A percentile compares a stretch with the other conserved stretches of the same genome.
Evolutionary conservation across 2,113 vertebrate genomes (phyloP).

Genomic region (Amia ocellicauda): DNA sequence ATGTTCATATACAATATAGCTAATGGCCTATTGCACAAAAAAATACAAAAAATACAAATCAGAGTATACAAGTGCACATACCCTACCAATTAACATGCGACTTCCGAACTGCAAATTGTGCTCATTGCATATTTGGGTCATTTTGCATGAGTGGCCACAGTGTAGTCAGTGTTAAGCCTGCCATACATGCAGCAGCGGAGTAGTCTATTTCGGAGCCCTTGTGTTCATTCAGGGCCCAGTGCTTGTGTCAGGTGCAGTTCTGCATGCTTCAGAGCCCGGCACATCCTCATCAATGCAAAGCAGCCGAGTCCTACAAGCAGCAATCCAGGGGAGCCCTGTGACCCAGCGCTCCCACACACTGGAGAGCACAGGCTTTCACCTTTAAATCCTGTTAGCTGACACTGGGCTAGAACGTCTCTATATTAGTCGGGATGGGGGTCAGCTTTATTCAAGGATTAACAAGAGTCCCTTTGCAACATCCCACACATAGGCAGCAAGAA

Average conservation of each 20-base stretch:
- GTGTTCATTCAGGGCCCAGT: constrained; percentile 55
- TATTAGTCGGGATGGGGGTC: constrained; percentile 43
- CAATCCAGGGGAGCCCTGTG: constrained; percentile 58
- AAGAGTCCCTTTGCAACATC: constrained; percentile 45
- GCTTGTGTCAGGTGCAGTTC: constrained; percentile 69
- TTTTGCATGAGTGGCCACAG: constrained; percentile 71
- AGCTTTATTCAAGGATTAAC: constrained; percentile 50
- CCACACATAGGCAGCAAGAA: constrained; percentile 48
- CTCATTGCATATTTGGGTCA: constrained; percentile 69
- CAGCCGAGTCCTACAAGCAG: constrained; percentile 69
- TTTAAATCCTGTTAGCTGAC: constrained; percentile 66
- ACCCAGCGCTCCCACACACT: constrained; percentile 67
- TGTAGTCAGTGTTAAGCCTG: constrained; percentile 43
- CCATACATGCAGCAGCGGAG: constrained; percentile 21
- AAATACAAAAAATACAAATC: too few relatives aligned
- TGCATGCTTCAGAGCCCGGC: constrained; percentile 65
- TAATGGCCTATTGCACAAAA: too few relatives aligned
- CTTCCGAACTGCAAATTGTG: constrained; percentile 63
- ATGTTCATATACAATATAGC: too few relatives aligned
- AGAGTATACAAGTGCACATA: too few relatives aligned
- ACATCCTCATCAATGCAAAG: constrained; percentile 82
- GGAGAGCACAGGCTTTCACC: constrained; percentile 57
- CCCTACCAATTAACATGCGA: too few relatives aligned
- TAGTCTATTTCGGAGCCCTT: constrained; percentile 25
- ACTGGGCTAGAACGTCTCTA: constrained; percentile 41